These are phyloP conservation scores for Conchocele bisecta DNA, from an alignment of 2,888 invertebrate genomes.

Conservation along the genomic window DNA sequence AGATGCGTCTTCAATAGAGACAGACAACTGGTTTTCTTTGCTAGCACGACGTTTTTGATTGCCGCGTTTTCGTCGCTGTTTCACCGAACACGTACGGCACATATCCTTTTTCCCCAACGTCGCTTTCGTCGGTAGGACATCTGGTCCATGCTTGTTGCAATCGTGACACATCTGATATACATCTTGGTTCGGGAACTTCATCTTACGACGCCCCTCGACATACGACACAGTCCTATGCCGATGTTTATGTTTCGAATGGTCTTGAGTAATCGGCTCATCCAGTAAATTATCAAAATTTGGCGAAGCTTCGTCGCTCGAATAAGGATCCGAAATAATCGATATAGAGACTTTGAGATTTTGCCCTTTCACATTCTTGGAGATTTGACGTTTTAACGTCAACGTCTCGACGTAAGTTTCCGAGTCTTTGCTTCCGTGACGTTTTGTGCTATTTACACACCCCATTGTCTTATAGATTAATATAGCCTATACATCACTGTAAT, in stretches of 20 bases:
- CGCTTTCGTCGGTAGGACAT: conserved; percentile 37
- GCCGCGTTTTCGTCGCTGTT: conserved; percentile 10
- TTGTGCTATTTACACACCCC: conserved; percentile 56
- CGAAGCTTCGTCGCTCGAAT: conserved; percentile 16
- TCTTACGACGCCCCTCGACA: conserved; percentile 36
- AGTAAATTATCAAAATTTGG: not conserved
- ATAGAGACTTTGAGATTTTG: conserved; percentile 53
- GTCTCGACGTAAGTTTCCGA: conserved; percentile 52
- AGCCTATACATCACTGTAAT: too few relatives aligned
- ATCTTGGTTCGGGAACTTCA: conserved; percentile 55
- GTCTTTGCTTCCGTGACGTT: not conserved
- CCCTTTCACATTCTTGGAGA: conserved; percentile 43
- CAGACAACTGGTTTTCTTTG: too few relatives aligned
- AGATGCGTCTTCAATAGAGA: too few relatives aligned
- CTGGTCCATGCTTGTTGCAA: conserved; percentile 47
- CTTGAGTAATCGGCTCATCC: conserved; percentile 3
- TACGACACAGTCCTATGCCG: conserved; percentile 35
- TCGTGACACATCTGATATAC: conserved; percentile 60
- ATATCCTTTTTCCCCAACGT: conserved; percentile 32
- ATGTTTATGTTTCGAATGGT: conserved; percentile 12
- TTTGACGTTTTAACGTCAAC: conserved; percentile 47
- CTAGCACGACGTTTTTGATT: conserved; percentile 1
- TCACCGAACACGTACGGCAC: conserved; percentile 45
- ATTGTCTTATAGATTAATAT: too few relatives aligned
- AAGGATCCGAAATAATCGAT: conserved; percentile 48